Evolutionary conservation across 2,113 vertebrate genomes (phyloP), one percentile per base, ranked within the genome.

Genomic region (Dromiciops gliroides): DNA sequence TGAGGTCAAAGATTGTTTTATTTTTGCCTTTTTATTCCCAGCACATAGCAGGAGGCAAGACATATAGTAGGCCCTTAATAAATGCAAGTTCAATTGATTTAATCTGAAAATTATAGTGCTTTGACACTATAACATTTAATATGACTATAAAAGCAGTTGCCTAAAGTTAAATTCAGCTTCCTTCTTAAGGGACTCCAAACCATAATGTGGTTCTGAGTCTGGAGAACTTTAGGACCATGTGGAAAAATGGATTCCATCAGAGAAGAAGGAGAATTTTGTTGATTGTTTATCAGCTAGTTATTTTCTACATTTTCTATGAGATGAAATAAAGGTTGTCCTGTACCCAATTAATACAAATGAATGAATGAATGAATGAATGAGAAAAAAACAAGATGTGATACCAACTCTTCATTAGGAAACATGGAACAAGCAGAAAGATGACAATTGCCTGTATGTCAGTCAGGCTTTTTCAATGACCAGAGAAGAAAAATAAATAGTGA

Each of bases 401-500:
- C 19, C 7, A 83, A 83, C n/a, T 83, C 67, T 83, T 83, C 67
- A 44, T 83, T 44, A 83, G 67, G 67, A 44, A 83, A 83, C 37
- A n/a, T 75, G 16, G 16, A 37, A 75, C 14, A 75, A 75, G 4
- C 37, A 75, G 60, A 75, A 75, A 75, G 60, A 75, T 8, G 19
- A 19, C 19, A 83, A 83, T 83, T 44, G 19, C n/a, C n/a, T 44
- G 4, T 67, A 52, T 24, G 56, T 37, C 6, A 67, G 60, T 83
- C 44, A 83, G 16, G 19, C 37, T 83, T 83, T 83, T 44, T 22
- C n/a, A 83, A 8, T 83, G 67, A 83, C 23, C 67, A 83, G 67
- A 83, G 67, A 83, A 93, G 90, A 4, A 93, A 94, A 95, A 91
- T 90, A 95, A 50, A 89, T 48, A 94, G 14, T 95, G 25, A 83